phyloP scores from a whole-genome alignment of 2,113 vertebrate genomes.

The Oryctolagus cuniculus region DNA sequence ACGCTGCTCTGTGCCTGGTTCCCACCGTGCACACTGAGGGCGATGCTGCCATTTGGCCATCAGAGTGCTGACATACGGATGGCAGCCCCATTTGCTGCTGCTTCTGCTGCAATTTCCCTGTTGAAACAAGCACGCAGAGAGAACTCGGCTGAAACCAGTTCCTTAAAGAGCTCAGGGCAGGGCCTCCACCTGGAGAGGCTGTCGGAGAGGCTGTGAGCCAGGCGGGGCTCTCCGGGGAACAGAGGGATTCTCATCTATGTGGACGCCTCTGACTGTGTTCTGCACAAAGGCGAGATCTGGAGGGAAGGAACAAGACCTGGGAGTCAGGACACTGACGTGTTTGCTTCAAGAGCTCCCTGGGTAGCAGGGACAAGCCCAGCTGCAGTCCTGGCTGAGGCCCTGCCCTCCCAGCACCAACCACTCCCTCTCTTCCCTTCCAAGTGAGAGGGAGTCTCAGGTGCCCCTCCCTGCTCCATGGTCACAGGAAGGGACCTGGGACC shows the following conservation, averaged over 20 bases:
- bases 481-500: background rate
- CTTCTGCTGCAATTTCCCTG: background rate
- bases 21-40: background rate
- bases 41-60: background rate
- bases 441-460: background rate
- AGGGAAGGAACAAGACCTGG: background rate
- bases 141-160: constrained; percentile 41
- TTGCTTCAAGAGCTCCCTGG: background rate
- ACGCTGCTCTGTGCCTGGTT: background rate
- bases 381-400: background rate
- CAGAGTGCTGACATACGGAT: background rate
- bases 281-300: background rate
- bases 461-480: background rate
- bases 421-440: background rate
- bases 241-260: background rate
- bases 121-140: constrained; percentile 20
- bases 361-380: background rate
- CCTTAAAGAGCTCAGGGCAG: constrained; percentile 42
- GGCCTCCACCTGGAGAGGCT: background rate
- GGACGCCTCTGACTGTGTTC: background rate
- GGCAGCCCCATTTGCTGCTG: background rate
- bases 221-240: background rate
- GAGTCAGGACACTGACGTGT: background rate
- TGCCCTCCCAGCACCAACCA: background rate
- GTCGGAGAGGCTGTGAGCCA: background rate